phyloP scores from a whole-genome alignment of 1,140 invertebrate genomes.

The Drosophila arawakana region DNA sequence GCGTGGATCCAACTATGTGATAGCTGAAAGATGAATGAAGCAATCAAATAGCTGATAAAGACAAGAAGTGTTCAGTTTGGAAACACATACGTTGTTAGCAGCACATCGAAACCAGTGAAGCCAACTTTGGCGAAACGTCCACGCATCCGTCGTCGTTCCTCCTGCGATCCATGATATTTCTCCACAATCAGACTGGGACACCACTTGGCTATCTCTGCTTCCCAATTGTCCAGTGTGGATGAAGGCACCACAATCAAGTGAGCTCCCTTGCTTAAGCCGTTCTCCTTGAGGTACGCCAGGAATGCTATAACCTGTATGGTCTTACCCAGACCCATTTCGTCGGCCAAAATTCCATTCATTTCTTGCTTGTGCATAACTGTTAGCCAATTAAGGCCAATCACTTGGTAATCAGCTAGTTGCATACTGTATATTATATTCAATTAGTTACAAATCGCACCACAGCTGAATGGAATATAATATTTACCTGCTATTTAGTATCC shows the following conservation, averaged over 20 bases:
- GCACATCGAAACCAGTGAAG: conserved; percentile 91
- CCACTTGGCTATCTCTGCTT: conserved; percentile 92
- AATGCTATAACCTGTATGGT: conserved; percentile 96
- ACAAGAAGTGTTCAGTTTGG: neutral
- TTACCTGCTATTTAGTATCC: conserved; percentile 86
- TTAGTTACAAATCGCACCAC: neutral
- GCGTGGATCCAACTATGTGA: conserved; percentile 91
- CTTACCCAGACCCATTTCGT: conserved; percentile 96
- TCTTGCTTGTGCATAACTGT: conserved; percentile 94
- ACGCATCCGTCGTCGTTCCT: conserved; percentile 92
- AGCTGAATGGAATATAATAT: neutral
- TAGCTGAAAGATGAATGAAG: conserved; percentile 85
- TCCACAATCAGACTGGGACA: conserved; percentile 92
- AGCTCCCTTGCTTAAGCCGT: conserved; percentile 88
- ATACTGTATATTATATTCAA: conserved; percentile 84
- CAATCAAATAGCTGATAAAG: neutral
- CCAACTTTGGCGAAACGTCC: conserved; percentile 91
- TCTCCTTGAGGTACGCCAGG: conserved; percentile 94
- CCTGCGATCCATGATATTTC: conserved; percentile 95
- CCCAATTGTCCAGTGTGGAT: conserved; percentile 97
- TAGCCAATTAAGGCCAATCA: conserved; percentile 97
- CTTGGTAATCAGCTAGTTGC: conserved; percentile 94
- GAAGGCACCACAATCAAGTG: conserved; percentile 97
- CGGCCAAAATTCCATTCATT: conserved; percentile 97
- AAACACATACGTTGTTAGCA: conserved; percentile 90